phyloP scores from a whole-genome alignment of 2,113 vertebrate species.

The Procavia capensis region DNA sequence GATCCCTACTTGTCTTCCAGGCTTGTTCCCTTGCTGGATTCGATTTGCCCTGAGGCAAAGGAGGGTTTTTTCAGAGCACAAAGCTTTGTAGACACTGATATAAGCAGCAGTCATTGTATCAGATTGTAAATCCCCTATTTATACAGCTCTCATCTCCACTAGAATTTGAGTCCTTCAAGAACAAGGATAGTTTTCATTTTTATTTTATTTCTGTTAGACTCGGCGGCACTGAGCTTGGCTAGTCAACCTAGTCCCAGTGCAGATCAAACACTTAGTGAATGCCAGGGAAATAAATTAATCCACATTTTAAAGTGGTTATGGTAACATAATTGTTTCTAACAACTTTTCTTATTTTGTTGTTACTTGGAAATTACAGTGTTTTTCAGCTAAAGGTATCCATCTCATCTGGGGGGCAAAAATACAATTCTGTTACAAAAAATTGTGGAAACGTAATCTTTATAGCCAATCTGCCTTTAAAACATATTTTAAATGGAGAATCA shows the following conservation, averaged over 20 bases:
- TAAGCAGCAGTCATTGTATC: rapidly evolving
- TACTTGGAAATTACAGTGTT: background rate
- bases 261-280: background rate
- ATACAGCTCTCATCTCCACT: rapidly evolving
- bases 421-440: background rate
- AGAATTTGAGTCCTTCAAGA: background rate
- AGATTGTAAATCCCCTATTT: rapidly evolving
- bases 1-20: background rate
- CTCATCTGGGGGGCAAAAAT: background rate
- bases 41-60: background rate
- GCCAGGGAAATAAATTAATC: background rate
- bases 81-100: background rate
- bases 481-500: background rate
- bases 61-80: background rate
- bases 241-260: background rate
- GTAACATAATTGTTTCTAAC: background rate
- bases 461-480: background rate
- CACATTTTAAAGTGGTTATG: no score
- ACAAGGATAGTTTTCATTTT: background rate
- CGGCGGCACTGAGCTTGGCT: no score
- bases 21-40: rapidly evolving
- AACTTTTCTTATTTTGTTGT: background rate
- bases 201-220: background rate
- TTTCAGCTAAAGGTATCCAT: background rate
- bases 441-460: background rate